These are phyloP conservation scores for Sebastolobus alascanus DNA, from an alignment of 2,797 vertebrate species.

Conservation along the genomic window DNA sequence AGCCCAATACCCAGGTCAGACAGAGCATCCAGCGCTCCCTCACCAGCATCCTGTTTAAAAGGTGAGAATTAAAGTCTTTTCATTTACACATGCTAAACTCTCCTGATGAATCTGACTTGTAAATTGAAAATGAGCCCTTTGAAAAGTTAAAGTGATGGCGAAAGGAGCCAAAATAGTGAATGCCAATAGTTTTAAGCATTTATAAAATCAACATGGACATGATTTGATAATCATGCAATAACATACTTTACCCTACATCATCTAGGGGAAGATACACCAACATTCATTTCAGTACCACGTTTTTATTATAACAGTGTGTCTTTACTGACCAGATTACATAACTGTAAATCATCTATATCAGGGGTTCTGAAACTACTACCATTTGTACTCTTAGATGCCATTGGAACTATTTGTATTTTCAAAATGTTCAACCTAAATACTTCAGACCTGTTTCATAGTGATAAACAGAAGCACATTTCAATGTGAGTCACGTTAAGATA, in stretches of 20 bases:
- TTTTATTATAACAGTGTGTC: not conserved
- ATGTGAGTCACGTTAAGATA: too few species aligned
- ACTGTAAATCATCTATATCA: too few species aligned
- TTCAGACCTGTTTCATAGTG: too few species aligned
- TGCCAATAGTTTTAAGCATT: not conserved
- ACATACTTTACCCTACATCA: not conserved
- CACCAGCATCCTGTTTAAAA: slow-evolving; percentile 92
- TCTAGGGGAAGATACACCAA: not conserved
- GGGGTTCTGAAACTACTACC: too few species aligned
- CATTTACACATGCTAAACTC: not conserved
- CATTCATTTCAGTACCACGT: not conserved
- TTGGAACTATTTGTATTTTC: too few species aligned
- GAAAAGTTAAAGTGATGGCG: not conserved
- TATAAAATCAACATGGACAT: not conserved
- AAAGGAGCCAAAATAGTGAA: not conserved
- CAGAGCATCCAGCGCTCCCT: slow-evolving; percentile 95
- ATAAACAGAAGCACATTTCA: too few species aligned
- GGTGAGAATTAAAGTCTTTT: slow-evolving; percentile 83
- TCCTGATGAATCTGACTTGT: not conserved
- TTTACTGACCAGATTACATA: not conserved
- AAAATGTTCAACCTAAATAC: too few species aligned
- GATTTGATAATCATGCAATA: not conserved
- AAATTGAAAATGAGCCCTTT: not conserved
- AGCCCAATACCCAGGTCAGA: slow-evolving; percentile 93
- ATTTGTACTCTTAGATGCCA: too few species aligned